Conservation (phyloP, 2,113 vertebrate species). For the Paraplagusia blochii region DNA sequence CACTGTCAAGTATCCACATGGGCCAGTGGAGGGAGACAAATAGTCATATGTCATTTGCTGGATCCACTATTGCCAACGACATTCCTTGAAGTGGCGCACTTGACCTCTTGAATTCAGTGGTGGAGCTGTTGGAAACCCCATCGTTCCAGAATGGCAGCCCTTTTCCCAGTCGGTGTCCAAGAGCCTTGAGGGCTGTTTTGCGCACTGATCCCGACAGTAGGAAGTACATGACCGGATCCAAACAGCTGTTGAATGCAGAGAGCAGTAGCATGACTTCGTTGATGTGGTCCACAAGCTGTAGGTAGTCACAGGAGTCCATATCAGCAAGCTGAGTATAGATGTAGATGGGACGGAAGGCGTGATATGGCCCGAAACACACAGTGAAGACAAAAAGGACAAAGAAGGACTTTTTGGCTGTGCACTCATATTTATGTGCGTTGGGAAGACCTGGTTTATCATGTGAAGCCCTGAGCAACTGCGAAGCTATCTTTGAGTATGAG, state of each 20-base stretch:
- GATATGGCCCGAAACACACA: constrained; percentile 89
- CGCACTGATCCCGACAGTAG: constrained; percentile 85
- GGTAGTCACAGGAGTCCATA: constrained; percentile 26
- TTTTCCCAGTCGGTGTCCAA: constrained; percentile 57
- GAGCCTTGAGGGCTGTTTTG: constrained; percentile 72
- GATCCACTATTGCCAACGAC: constrained; percentile 42
- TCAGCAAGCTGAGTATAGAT: constrained; percentile 77
- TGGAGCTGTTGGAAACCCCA: constrained; percentile 77
- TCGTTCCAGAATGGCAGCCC: constrained; percentile 53
- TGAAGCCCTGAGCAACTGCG: constrained; percentile 75
- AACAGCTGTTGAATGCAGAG: constrained; percentile 90
- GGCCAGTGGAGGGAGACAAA: neutral
- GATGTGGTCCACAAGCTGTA: constrained; percentile 72
- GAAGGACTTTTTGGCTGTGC: constrained; percentile 86
- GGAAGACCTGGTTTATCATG: constrained; percentile 82
- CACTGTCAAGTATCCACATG: constrained; percentile 3
- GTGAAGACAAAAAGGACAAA: constrained; percentile 89
- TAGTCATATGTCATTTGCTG: constrained; percentile 1
- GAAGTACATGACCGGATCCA: constrained; percentile 95
- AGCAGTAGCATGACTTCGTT: constrained; percentile 88
- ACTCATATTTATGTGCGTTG: constrained; percentile 77
- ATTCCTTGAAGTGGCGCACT: constrained; percentile 28
- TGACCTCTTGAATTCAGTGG: constrained; percentile 65
- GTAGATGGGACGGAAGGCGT: constrained; percentile 83
- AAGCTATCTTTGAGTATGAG: constrained; percentile 83